These are phyloP conservation scores for Drymonia ruficornis DNA, from an alignment of 2,888 invertebrate species.

Conservation along the genomic window DNA sequence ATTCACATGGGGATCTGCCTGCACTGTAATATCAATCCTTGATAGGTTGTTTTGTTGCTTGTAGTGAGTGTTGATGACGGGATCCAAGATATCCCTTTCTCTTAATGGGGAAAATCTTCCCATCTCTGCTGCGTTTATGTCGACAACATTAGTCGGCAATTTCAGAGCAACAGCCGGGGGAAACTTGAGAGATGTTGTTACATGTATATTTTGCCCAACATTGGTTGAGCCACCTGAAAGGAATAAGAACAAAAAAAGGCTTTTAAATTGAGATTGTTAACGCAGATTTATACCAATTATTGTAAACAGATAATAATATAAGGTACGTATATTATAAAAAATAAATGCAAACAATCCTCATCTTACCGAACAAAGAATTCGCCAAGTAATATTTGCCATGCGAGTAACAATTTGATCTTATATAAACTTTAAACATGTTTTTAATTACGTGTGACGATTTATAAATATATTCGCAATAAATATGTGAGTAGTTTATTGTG, in stretches of 20 bases:
- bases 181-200: constrained; percentile 75
- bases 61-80: constrained; percentile 81
- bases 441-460: constrained; percentile 4
- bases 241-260: too few species aligned
- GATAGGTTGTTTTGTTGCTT: constrained; percentile 51
- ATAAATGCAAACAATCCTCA: too few species aligned
- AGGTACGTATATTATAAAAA: too few species aligned
- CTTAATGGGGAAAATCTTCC: constrained; percentile 87
- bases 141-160: constrained; percentile 85
- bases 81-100: constrained; percentile 86
- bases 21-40: constrained; percentile 63
- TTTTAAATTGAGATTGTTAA: too few species aligned
- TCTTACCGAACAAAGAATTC: constrained; percentile 34
- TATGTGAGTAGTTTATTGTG: too few species aligned
- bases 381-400: constrained; percentile 21
- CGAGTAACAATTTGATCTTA: constrained; percentile 27
- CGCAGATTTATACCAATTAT: too few species aligned
- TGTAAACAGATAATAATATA: too few species aligned
- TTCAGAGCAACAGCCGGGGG: constrained; percentile 82
- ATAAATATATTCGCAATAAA: background rate
- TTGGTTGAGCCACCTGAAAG: constrained; percentile 51
- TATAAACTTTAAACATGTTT: constrained; percentile 36
- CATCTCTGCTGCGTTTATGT: constrained; percentile 87
- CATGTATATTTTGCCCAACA: constrained; percentile 70
- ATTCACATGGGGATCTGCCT: constrained; percentile 85